phyloP scores from a whole-genome alignment of 1,140 invertebrate genomes.

The Drosophila nikananu region DNA sequence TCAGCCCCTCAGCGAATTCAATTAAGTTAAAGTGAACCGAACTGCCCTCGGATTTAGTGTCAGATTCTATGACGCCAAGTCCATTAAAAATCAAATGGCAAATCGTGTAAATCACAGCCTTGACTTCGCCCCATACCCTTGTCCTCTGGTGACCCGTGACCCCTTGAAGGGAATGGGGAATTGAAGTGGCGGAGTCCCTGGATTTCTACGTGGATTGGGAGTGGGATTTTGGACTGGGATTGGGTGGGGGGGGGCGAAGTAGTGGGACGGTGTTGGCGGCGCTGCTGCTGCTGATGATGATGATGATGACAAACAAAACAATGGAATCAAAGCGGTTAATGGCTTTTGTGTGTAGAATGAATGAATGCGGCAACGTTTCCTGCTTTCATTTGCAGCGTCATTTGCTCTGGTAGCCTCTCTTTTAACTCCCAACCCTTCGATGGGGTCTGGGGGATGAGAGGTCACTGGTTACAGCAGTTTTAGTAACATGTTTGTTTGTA shows the following conservation, averaged over 20 bases:
- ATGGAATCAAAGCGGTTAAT: conserved; percentile 82
- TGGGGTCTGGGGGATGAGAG: conserved; percentile 2
- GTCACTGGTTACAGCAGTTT: conserved; percentile 33
- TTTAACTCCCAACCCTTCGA: neutral
- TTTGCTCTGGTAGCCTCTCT: conserved; percentile 60
- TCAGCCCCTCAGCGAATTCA: neutral
- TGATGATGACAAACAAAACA: conserved; percentile 83
- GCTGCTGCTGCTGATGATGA: conserved; percentile 43
- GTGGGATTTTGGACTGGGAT: conserved; percentile 3
- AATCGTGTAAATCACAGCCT: conserved; percentile 58
- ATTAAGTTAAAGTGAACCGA: conserved; percentile 8
- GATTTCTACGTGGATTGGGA: conserved; percentile 4
- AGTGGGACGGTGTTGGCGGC: conserved; percentile 33
- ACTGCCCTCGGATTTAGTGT: conserved; percentile 15
- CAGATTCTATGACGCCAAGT: conserved; percentile 19
- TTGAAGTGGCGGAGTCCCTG: conserved; percentile 7
- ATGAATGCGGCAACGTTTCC: conserved; percentile 79
- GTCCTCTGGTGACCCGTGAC: conserved; percentile 33
- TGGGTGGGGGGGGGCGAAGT: conserved; percentile 6
- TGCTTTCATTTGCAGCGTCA: conserved; percentile 82
- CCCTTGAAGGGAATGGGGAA: conserved; percentile 16
- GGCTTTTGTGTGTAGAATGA: conserved; percentile 83
- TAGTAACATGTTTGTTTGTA: conserved; percentile 44
- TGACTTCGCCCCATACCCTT: conserved; percentile 50
- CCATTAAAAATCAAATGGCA: conserved; percentile 51